Evolutionary conservation across 2,888 invertebrate genomes (phyloP), one percentile per base, ranked within the genome.

Genomic region (Diplolepis rosae): DNA sequence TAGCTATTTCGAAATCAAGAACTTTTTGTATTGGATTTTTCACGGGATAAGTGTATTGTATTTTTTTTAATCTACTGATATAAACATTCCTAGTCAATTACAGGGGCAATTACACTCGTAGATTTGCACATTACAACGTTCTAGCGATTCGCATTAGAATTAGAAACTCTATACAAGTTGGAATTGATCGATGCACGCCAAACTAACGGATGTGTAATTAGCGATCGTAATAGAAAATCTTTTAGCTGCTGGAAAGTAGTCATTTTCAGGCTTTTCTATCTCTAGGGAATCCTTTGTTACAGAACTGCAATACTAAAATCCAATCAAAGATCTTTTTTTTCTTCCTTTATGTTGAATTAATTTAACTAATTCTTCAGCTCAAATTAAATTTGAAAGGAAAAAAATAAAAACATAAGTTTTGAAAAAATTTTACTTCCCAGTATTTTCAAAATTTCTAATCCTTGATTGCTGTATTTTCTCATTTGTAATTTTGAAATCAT

Each of bases 41-140:
- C 24, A 51, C 5, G 27, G 22, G 2, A 22, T 50, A 13, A 28
- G n/a, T 22, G 13, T 32, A 22, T 32, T 56, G 51, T n/a, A 13
- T 51, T 11, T 35, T 56, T 56, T 32, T 42, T 22, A 24, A 18
- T 9, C 13, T 56, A 4, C 22, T 3, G 66, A 65, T 48, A 45
- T 69, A 52, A 72, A 65, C 69, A 30, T 39, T 66, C 51, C 54
- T 27, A 18, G 51, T 71, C 72, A 73, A 83, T 82, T 82, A 81
- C 74, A 82, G 81, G 80, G 77, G 71, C 76, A 77, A 77, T 81
- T 80, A 73, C 78, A 69, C 79, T 67, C 70, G 71, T 66, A 68
- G 54, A 69, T 76, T 72, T 45, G 73, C 32, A 56, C 56, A 4
- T 56, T 56, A 13, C 35, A 13, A 32, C 5, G 32, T 22, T 56